These are phyloP conservation scores for Epinephelus coioides DNA, from an alignment of 2,797 vertebrate species.

Conservation along the genomic window DNA sequence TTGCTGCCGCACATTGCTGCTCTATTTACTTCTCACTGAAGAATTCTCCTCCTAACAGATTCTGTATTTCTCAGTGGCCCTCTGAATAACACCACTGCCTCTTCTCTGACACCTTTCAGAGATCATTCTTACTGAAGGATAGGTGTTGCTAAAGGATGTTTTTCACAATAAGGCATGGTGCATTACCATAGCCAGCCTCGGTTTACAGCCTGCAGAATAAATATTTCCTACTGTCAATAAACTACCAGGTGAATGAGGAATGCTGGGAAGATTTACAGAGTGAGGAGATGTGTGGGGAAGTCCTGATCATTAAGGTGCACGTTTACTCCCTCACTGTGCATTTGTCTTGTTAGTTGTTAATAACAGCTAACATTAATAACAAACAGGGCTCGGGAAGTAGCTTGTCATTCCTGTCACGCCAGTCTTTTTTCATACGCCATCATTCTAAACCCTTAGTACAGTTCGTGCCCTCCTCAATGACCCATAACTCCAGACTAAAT, in stretches of 20 bases:
- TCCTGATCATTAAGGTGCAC: constrained; percentile 40
- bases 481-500: constrained; percentile 61
- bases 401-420: constrained; percentile 44
- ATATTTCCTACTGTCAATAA: constrained; percentile 58
- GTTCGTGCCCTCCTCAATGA: constrained; percentile 32
- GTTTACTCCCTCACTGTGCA: constrained; percentile 27
- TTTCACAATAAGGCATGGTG: constrained; percentile 35
- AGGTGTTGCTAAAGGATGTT: constrained; percentile 55
- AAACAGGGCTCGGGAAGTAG: constrained; percentile 26
- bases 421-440: constrained; percentile 48
- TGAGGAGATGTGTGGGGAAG: not conserved
- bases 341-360: constrained; percentile 60
- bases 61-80: constrained; percentile 15
- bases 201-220: constrained; percentile 51
- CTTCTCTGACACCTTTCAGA: constrained; percentile 28
- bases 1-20: not conserved
- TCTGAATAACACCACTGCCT: not conserved
- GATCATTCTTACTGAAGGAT: constrained; percentile 52
- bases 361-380: constrained; percentile 54
- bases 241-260: constrained; percentile 42
- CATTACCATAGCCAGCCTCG: constrained; percentile 50
- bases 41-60: constrained; percentile 7
- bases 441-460: constrained; percentile 29
- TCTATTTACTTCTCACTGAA: constrained; percentile 17
- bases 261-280: constrained; percentile 46